Conservation (phyloP, 2,888 invertebrate genomes). For the Drosophila emarginata region DNA sequence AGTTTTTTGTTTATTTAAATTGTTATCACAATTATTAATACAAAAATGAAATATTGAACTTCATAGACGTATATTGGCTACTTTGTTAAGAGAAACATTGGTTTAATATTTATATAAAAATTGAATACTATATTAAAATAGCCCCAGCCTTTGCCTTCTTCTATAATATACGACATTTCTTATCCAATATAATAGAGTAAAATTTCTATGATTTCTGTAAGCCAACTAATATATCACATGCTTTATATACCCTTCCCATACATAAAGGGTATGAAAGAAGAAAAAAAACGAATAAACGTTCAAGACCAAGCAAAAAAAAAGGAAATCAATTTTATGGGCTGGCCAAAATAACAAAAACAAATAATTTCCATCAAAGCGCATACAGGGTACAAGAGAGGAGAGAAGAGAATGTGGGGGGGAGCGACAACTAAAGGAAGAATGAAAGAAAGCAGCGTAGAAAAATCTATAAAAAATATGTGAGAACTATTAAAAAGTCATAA, state of each 20-base stretch:
- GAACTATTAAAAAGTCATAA: conserved; percentile 82
- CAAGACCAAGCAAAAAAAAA: conserved; percentile 34
- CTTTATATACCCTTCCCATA: neutral
- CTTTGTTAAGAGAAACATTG: too few species aligned
- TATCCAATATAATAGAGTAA: too few species aligned
- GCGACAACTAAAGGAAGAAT: conserved; percentile 29
- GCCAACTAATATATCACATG: too few species aligned
- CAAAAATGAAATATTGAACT: too few species aligned
- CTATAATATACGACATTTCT: too few species aligned
- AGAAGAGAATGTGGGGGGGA: conserved; percentile 44
- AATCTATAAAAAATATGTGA: conserved; percentile 79
- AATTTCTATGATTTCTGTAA: too few species aligned
- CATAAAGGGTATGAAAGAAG: neutral
- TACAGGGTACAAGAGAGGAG: conserved; percentile 14
- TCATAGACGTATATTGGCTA: too few species aligned
- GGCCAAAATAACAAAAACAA: conserved; percentile 66
- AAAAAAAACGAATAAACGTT: conserved; percentile 42
- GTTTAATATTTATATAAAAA: too few species aligned
- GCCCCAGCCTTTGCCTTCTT: too few species aligned
- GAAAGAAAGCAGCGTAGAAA: conserved; percentile 56
- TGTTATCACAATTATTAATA: too few species aligned
- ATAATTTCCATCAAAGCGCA: conserved; percentile 59
- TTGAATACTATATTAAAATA: too few species aligned
- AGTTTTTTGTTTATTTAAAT: too few species aligned
- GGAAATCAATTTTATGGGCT: conserved; percentile 79